phyloP scores from a whole-genome alignment of 2,797 vertebrate genomes.

The Nyctibius grandis region DNA sequence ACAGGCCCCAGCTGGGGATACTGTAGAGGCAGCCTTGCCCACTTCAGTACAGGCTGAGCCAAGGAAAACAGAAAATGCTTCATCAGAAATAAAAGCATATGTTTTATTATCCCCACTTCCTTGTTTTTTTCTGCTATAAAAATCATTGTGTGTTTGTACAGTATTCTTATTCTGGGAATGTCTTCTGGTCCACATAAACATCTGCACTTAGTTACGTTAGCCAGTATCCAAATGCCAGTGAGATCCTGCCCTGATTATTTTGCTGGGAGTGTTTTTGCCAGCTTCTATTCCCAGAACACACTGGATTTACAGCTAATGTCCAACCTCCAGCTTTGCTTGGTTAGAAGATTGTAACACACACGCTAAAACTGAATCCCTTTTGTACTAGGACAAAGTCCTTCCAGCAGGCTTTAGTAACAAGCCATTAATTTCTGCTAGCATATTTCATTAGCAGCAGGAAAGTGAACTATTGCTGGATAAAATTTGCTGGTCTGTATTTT shows the following conservation, averaged over 20 bases:
- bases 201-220: constrained; percentile 29
- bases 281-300: constrained; percentile 45
- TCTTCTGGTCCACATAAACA: constrained; percentile 43
- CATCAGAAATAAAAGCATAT: background rate
- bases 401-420: constrained; percentile 21
- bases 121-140: constrained; percentile 3
- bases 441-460: constrained; percentile 23
- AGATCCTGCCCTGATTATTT: constrained; percentile 41
- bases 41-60: background rate
- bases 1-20: background rate
- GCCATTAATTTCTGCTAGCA: constrained; percentile 2
- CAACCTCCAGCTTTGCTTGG: constrained; percentile 2
- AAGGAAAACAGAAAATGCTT: background rate
- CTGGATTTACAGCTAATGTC: constrained; percentile 27
- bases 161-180: constrained; percentile 35
- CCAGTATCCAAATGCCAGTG: constrained; percentile 7
- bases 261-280: constrained; percentile 56
- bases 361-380: background rate
- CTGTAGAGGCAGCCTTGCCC: background rate
- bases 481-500: constrained; percentile 28
- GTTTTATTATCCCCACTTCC: background rate
- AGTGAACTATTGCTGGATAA: background rate
- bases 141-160: background rate
- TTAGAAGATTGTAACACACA: background rate
- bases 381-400: background rate